Base-by-base conservation (phyloP, 2,888 invertebrate species). In the Margaritifera margaritifera region DNA sequence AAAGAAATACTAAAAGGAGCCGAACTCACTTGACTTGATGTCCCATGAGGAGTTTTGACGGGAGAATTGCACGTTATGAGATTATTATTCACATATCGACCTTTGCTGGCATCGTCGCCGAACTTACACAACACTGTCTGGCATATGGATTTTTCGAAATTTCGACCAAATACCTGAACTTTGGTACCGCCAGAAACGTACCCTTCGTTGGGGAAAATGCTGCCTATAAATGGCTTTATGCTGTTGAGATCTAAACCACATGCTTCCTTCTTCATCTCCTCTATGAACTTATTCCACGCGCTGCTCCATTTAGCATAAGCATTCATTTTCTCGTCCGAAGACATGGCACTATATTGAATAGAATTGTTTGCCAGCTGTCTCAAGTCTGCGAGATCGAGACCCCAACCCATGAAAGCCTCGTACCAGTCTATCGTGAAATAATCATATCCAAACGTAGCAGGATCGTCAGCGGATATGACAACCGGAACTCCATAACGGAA, bases 371-470 rank as follows among this genome's bases (percentile, higher is more conserved):
- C 77, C 8, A 77, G 54, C 15, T 67, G 71, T 66, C 63, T 56
- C 56, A 77, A 19, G 31, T 77, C 74, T 4, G 71, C 71, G 4
- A 77, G 63, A 55, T 67, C 64, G n/a, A 77, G 52, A 19, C 74
- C 72, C 74, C 74, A 77, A 6, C 58, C 68, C 77, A 74, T 77
- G 42, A 72, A 74, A 18, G 74, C 74, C 22, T 74, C 74, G 42
- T 77, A 77, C 77, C 77, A 77, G 66, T 77, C 77, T 24, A 72
- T 66, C 1, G 77, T 77, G 27, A 77, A 77, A 57, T 72, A 72
- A 51, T 77, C 66, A 55, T 77, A 74, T 4, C 74, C 77, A 65
- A 77, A 71, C 15, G 71, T 72, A 15, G 66, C 68, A 0, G 77
- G 77, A 59, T 77, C 77, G 31, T 71, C 71, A 18, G 77, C 62